Conservation (phyloP, 2,797 vertebrate genomes). For the Myripristis jacobus region DNA sequence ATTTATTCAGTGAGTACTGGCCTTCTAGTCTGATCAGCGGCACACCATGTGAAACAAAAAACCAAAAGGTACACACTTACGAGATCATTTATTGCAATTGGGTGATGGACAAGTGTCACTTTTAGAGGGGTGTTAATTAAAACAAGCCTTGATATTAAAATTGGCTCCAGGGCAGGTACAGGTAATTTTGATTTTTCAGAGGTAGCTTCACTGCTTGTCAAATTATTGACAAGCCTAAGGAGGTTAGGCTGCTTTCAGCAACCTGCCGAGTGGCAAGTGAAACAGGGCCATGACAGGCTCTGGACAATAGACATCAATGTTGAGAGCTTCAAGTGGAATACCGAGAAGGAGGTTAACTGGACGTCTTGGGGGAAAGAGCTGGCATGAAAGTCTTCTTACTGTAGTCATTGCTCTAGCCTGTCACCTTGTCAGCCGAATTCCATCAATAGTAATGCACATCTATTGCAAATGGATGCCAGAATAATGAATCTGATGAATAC, state of each 20-base stretch:
- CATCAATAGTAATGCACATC: slow-evolving; percentile 49
- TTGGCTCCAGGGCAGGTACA: slow-evolving; percentile 17
- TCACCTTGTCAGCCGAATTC: slow-evolving; percentile 54
- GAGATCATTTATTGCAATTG: slow-evolving; percentile 4
- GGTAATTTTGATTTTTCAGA: slow-evolving; percentile 33
- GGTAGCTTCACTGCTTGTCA: slow-evolving; percentile 15
- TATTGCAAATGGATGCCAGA: slow-evolving; percentile 49
- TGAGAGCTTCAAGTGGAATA: slow-evolving; percentile 33
- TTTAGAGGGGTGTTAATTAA: background rate
- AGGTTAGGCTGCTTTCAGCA: background rate
- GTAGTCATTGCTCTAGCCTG: slow-evolving; percentile 29
- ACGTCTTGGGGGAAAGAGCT: slow-evolving; percentile 41
- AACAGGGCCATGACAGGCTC: slow-evolving; percentile 28
- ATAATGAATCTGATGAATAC: slow-evolving; percentile 67
- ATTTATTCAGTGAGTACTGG: slow-evolving; percentile 10
- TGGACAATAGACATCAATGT: slow-evolving; percentile 9
- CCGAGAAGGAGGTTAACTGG: slow-evolving; percentile 43
- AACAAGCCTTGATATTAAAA: slow-evolving; percentile 1
- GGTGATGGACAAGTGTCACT: slow-evolving; percentile 3
- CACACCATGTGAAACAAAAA: slow-evolving; percentile 6
- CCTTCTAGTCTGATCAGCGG: slow-evolving; percentile 6
- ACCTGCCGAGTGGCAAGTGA: slow-evolving; percentile 15
- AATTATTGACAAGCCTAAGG: background rate
- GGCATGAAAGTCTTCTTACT: slow-evolving; percentile 37
- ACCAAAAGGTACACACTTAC: background rate